Percentiles rank a stretch among this genome's conserved stretches.
Conservation (phyloP, 2,113 vertebrate genomes). For the Sardina pilchardus region DNA sequence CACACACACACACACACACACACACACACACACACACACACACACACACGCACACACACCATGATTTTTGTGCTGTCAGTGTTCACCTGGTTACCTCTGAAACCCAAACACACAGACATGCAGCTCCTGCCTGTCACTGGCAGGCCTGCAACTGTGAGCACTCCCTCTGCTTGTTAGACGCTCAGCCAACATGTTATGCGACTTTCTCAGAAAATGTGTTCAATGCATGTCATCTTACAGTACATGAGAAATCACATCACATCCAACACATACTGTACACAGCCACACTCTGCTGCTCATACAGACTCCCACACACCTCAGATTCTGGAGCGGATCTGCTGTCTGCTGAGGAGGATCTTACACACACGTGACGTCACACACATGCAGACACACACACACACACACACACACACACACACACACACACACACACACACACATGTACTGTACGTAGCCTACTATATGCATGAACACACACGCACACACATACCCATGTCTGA, state of each 20-base stretch:
- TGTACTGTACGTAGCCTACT: too few relatives aligned
- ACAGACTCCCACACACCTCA: slow-evolving; percentile 24
- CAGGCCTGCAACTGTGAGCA: not conserved
- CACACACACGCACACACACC: not conserved
- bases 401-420: not conserved
- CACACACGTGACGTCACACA: too few relatives aligned
- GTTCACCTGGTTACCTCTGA: not conserved
- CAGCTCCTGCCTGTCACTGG: not conserved
- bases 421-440: slow-evolving; percentile 27
- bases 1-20: not conserved
- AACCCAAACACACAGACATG: not conserved
- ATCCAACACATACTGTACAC: not conserved
- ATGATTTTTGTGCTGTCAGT: not conserved
- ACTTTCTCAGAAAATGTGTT: not conserved
- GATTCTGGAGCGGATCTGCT: too few relatives aligned
- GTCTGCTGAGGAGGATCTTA: too few relatives aligned
- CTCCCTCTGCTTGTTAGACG: not conserved
- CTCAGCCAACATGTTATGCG: not conserved
- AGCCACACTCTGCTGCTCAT: not conserved
- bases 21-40: not conserved
- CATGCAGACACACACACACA: slow-evolving; percentile 32
- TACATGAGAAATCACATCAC: not conserved
- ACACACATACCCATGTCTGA: slow-evolving; percentile 20
- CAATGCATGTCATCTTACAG: not conserved
- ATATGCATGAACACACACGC: slow-evolving; percentile 31